Percentiles rank a stretch among this genome's conserved stretches.
Conservation (phyloP, 2,113 vertebrate species). For the Pachycephala philippinensis region DNA sequence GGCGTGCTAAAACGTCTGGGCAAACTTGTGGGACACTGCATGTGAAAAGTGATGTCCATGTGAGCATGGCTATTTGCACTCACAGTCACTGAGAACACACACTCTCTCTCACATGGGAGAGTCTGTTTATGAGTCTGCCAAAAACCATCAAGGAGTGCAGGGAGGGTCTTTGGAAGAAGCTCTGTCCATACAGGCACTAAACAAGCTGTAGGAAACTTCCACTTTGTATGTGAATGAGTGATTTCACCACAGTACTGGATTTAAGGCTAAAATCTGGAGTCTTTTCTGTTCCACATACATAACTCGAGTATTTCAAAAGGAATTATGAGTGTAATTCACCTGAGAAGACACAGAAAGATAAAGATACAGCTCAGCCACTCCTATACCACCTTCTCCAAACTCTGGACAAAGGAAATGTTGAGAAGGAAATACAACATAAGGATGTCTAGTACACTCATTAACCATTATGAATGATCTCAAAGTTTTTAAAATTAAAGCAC, state of each 20-base stretch:
- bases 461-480: not conserved
- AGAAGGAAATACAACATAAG: not conserved
- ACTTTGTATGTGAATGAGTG: not conserved
- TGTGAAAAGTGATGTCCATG: not conserved
- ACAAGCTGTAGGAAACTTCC: not conserved
- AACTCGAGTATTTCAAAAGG: not conserved
- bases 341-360: not conserved
- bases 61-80: not conserved
- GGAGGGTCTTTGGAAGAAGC: not conserved
- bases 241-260: not conserved
- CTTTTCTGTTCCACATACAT: not conserved
- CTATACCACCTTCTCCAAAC: not conserved
- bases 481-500: not conserved
- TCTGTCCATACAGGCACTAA: not conserved
- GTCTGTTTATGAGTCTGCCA: not conserved
- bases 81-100: not conserved
- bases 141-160: fast-evolving
- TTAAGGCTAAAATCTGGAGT: not conserved
- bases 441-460: not conserved
- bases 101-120: not conserved
- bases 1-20: not conserved
- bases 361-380: not conserved
- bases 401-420: not conserved
- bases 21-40: not conserved
- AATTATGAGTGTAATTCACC: not conserved